A percentile compares a stretch with the other conserved stretches of the same genome.
Evolutionary conservation across 2,797 vertebrate species (phyloP).

Genomic region (Glyptemys insculpta): DNA sequence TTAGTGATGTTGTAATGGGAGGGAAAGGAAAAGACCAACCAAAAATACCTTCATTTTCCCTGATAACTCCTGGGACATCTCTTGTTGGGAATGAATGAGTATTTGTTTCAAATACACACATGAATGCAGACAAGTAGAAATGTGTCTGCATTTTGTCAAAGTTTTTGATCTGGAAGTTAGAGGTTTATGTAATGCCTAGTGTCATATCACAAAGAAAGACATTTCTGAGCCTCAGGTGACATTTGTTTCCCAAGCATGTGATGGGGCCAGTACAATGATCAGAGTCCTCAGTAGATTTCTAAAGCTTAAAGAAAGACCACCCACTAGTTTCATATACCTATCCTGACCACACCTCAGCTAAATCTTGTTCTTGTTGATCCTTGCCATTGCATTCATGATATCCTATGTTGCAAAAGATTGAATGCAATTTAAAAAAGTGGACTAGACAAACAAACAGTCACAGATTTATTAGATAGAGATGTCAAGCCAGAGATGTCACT

Average conservation of each 20-base stretch:
- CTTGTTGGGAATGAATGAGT: not conserved
- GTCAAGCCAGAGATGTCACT: not conserved
- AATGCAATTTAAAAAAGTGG: not conserved
- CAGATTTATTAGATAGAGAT: conserved; percentile 21
- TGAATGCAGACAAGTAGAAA: not conserved
- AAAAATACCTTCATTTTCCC: not conserved
- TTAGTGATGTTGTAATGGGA: not conserved
- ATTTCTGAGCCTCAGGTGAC: not conserved
- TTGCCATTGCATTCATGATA: not conserved
- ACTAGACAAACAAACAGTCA: not conserved
- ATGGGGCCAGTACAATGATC: not conserved
- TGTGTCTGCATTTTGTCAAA: not conserved
- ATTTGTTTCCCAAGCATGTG: accelerated
- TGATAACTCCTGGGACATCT: not conserved
- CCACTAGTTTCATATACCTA: not conserved
- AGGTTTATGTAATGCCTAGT: not conserved
- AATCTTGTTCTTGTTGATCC: not conserved
- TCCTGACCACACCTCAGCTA: not conserved
- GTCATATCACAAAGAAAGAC: not conserved
- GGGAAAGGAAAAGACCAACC: not conserved
- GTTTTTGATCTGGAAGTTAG: not conserved
- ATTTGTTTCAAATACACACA: accelerated
- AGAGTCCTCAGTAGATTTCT: accelerated
- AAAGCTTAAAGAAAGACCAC: conserved; percentile 2
- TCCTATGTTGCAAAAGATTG: accelerated